Evolutionary conservation across 2,888 invertebrate species (phyloP).

Genomic region (Copidosoma aretas): DNA sequence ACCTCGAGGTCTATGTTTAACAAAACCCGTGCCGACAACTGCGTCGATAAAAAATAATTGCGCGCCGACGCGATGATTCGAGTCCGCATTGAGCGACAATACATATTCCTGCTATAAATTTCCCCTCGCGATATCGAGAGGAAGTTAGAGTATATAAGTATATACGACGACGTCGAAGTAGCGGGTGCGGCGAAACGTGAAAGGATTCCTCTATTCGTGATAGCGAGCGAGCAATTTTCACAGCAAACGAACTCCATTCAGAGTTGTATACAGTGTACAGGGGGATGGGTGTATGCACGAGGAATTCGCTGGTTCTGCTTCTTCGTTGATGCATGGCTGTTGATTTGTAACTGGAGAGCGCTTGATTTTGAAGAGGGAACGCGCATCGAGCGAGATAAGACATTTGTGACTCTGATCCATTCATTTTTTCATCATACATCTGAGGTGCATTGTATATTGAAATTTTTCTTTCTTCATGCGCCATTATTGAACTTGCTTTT

Average conservation of each 20-base stretch:
- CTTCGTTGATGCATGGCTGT: not conserved
- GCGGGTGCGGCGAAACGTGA: not conserved
- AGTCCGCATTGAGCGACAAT: conserved; percentile 44
- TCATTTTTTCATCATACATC: too few species aligned
- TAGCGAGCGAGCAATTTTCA: conserved; percentile 6
- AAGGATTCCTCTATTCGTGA: too few species aligned
- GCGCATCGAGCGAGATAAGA: not conserved
- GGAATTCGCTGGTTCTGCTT: not conserved
- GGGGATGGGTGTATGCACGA: not conserved
- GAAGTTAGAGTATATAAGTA: not conserved
- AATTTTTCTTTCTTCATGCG: too few species aligned
- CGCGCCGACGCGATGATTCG: conserved; percentile 45
- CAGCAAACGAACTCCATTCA: conserved; percentile 51
- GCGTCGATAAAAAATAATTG: conserved; percentile 43
- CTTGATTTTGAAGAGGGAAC: not conserved
- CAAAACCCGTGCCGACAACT: not conserved
- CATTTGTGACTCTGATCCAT: not conserved
- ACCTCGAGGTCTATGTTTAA: too few species aligned
- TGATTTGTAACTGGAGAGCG: not conserved
- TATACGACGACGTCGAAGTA: not conserved
- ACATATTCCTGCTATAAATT: conserved; percentile 22
- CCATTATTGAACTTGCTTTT: too few species aligned
- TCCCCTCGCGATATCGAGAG: conserved; percentile 1
- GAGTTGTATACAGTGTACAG: not conserved
- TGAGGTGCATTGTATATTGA: too few species aligned